Conservation (phyloP, 64 coral and sea anemone species). For the Platygyra sinensis region DNA sequence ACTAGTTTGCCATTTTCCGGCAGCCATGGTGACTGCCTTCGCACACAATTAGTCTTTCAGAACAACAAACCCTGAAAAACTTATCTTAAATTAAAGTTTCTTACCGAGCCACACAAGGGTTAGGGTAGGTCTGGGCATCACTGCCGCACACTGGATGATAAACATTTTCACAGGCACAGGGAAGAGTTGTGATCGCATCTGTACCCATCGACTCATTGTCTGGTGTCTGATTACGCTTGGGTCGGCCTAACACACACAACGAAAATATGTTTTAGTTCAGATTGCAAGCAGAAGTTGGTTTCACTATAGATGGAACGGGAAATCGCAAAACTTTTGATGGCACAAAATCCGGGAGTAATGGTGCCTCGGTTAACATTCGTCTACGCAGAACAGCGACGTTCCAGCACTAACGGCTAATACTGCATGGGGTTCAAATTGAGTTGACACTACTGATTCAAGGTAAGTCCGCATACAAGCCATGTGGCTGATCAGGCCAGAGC, state of each 20-base stretch:
- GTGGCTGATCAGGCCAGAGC: too few relatives aligned
- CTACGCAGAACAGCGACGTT: too few relatives aligned
- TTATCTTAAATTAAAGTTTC: neutral
- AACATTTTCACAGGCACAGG: constrained; percentile 40
- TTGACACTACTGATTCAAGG: too few relatives aligned
- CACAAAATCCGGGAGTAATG: too few relatives aligned
- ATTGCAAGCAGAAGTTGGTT: neutral
- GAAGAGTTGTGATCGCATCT: constrained; percentile 20
- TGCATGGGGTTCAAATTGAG: too few relatives aligned
- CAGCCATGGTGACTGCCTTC: neutral
- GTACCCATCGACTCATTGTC: constrained; percentile 3
- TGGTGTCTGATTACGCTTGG: constrained; percentile 58
- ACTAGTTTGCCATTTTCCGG: neutral
- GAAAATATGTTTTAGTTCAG: neutral
- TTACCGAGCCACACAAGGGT: constrained; percentile 63
- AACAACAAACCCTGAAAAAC: too few relatives aligned
- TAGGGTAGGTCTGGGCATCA: constrained; percentile 55
- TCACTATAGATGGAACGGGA: neutral
- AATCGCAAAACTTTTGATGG: too few relatives aligned
- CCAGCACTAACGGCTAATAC: too few relatives aligned
- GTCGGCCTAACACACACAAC: constrained; percentile 53
- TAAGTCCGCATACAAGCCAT: too few relatives aligned
- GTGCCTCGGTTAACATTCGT: too few relatives aligned
- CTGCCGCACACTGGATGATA: constrained; percentile 45
- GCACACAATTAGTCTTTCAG: neutral